Base-by-base conservation (phyloP, 2,888 invertebrate genomes). In the Trypoxylon attenuatum region DNA sequence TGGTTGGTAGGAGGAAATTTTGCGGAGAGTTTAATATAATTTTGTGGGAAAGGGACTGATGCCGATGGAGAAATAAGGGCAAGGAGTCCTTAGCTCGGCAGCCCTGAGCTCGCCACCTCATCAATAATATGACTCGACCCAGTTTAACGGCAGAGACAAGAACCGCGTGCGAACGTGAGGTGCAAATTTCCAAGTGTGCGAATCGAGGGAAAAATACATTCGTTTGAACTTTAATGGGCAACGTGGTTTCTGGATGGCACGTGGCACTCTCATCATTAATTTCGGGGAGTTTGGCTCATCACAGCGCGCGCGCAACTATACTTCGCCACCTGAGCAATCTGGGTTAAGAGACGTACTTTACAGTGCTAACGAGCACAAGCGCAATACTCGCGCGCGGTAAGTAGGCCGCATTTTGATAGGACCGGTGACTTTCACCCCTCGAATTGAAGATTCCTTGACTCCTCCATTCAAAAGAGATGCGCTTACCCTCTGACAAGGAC, bases 41-140 rank as follows among this genome's bases (percentile, higher is more conserved):
- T n/a, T n/a, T n/a, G n/a, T n/a, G n/a, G n/a, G n/a, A n/a, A n/a
- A n/a, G n/a, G n/a, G n/a, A n/a, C 6, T 33, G 33, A 33, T 13
- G 33, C 13, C 33, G 13, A 33, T 33, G 33, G n/a, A n/a, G n/a
- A 62, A 65, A 62, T 65, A 57, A 49, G 33, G 8, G 33, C 33
- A 8, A 5, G 13, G n/a, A 3, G 33, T 10, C 13, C 33, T 33
- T 33, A 33, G 33, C 25, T 5, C 13, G 33, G 33, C 13, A 33
- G 33, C 33, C 33, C 8, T 33, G 10, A 10, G 5, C 8, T 33
- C 33, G 8, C n/a, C 33, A 33, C 4, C 33, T 33, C 33, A 13
- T 33, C 33, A 33, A 33, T 33, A 33, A 33, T 33, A 3, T 33
- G 13, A 33, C n/a, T 33, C 33, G 33, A 3, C 33, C 33, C 8